Evolutionary conservation across 2,888 invertebrate species (phyloP).

Genomic region (Eurois occulta): DNA sequence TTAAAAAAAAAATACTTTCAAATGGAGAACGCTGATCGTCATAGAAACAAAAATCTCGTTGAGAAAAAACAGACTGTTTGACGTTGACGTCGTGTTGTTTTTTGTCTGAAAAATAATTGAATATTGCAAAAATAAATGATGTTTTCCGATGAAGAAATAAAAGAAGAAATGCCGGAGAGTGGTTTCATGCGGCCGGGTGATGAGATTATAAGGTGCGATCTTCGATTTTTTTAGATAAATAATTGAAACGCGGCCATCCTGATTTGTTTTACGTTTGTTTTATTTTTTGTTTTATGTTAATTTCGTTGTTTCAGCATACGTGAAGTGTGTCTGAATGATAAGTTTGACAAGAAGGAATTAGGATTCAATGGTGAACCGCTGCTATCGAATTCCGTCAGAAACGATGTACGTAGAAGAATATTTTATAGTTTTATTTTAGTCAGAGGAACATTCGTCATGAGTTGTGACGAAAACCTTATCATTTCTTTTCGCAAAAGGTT

Average conservation of each 20-base stretch:
- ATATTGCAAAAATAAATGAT: constrained; percentile 87
- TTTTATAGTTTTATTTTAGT: constrained; percentile 4
- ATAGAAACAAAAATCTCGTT: constrained; percentile 82
- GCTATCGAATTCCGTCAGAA: constrained; percentile 77
- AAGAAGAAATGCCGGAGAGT: constrained; percentile 84
- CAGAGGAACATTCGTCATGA: not conserved
- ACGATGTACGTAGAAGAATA: constrained; percentile 78
- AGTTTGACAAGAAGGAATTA: constrained; percentile 83
- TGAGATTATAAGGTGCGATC: constrained; percentile 86
- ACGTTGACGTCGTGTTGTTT: constrained; percentile 76
- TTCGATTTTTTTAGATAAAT: constrained; percentile 68
- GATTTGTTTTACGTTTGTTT: constrained; percentile 73
- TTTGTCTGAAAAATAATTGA: constrained; percentile 88
- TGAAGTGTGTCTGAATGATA: constrained; percentile 86
- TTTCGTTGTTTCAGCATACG: constrained; percentile 82
- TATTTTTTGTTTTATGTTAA: constrained; percentile 66
- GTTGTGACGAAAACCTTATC: not conserved
- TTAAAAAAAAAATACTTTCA: constrained; percentile 70
- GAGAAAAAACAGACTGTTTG: constrained; percentile 80
- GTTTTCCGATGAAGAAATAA: constrained; percentile 89
- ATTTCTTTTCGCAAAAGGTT: constrained; percentile 7
- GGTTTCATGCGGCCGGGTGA: constrained; percentile 85
- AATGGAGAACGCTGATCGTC: constrained; percentile 77
- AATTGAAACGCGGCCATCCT: constrained; percentile 75
- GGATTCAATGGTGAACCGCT: constrained; percentile 78